Base-by-base conservation (phyloP, 2,113 vertebrate species). In the Empidonax alnorum region DNA sequence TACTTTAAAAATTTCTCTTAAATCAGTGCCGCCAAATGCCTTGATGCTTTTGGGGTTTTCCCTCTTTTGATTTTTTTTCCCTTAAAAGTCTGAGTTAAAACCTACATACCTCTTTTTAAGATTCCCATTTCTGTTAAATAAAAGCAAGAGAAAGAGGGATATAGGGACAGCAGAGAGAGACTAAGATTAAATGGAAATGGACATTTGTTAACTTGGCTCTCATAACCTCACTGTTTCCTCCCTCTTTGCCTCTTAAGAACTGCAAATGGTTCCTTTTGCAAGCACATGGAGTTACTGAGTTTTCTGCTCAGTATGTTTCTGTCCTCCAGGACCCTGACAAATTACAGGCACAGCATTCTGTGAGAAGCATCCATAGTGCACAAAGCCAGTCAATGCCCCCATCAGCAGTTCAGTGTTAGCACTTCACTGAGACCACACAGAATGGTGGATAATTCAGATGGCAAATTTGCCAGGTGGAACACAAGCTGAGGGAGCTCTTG, bases 191-290 rank as follows among this genome's bases (percentile, higher is more conserved):
- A 61, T 17, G 7, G 15, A 88, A 82, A 56, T 42, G 16, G 37
- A 42, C 63, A 74, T 90, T 80, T 77, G 18, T 35, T 61, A 47
- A 35, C 12, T 52, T 88, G 71, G 20, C 56, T 92, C 47, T 55
- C 33, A 27, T 31, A 79, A 37, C 33, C 47, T 42, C 27, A 46
- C 56, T 1, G 0, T 88, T 68, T 75, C n/a, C 47, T 90, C n/a
- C 19, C 33, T 71, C 49, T 76, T 46, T 71, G 9, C 44, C 22
- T 68, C 42, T 72, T 28, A 67, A 62, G 33, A 52, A 66, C 12
- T 2, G 15, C 19, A 33, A 35, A 35, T 0, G 0, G 9, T 27
- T 68, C n/a, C 30, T 46, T 80, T 72, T 72, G 37, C 39, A 83
- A 72, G 58, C 14, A 15, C 1, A 15, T 1, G 4, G 6, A 30